A percentile compares a stretch with the other conserved stretches of the same genome.
Conservation (phyloP, 2,113 vertebrate genomes). For the Charadrius vociferus region DNA sequence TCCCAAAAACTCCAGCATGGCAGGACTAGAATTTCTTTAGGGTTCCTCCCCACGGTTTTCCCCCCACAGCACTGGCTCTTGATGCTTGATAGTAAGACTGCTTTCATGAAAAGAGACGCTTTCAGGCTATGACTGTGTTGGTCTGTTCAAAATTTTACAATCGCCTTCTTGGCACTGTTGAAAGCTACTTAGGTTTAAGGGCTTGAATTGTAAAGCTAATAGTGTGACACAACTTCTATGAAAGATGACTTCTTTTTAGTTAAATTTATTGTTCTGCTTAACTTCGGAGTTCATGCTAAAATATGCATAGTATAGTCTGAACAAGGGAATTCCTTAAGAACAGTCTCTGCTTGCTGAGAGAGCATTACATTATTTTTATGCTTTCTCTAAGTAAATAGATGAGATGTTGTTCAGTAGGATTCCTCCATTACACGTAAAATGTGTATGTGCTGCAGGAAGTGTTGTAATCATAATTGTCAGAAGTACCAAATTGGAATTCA, state of each 20-base stretch:
- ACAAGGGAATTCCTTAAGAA: background rate
- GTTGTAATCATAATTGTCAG: background rate
- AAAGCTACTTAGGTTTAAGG: background rate
- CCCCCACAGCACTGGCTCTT: background rate
- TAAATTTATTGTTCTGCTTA: background rate
- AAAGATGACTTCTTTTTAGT: background rate
- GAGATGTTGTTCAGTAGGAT: background rate
- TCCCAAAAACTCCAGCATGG: background rate
- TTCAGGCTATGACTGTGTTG: background rate
- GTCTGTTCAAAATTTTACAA: background rate
- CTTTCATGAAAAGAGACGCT: background rate
- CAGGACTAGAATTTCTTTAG: background rate
- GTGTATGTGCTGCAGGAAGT: background rate
- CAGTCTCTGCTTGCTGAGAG: background rate
- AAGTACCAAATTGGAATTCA: background rate
- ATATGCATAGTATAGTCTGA: background rate
- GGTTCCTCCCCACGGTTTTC: background rate
- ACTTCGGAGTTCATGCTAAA: background rate
- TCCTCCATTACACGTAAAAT: background rate
- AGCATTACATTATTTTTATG: background rate
- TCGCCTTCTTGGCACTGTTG: background rate
- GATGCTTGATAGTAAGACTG: background rate
- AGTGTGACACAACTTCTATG: background rate
- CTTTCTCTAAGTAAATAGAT: background rate
- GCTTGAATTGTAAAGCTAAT: background rate